These are phyloP conservation scores for Oxyteleia sp. DNA, from an alignment of 2,888 invertebrate genomes.

Conservation along the genomic window DNA sequence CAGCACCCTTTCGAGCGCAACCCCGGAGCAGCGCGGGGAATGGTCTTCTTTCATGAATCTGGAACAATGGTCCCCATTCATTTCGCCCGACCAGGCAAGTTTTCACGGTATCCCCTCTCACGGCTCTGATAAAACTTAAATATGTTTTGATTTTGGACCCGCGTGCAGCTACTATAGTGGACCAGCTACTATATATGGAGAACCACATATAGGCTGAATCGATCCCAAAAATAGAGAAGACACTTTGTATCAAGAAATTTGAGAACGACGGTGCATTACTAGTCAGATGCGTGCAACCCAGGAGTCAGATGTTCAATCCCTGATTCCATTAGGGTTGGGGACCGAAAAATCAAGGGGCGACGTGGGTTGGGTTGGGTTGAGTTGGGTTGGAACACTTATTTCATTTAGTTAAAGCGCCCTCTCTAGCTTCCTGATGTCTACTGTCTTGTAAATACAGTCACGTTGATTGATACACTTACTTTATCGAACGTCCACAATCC, in stretches of 20 bases:
- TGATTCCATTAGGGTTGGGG: constrained; percentile 52
- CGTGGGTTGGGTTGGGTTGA: too few species aligned
- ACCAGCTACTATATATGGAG: too few species aligned
- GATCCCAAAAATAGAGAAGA: constrained; percentile 35
- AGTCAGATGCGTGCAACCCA: background rate
- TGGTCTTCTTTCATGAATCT: constrained; percentile 59
- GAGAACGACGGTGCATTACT: constrained; percentile 42
- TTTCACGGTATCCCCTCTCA: too few species aligned
- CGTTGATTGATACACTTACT: constrained; percentile 47
- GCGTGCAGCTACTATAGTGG: too few species aligned
- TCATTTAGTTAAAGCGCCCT: constrained; percentile 26
- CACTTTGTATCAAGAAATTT: constrained; percentile 41
- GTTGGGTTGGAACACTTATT: constrained; percentile 30
- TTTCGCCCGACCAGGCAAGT: constrained; percentile 29
- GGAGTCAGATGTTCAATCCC: constrained; percentile 58
- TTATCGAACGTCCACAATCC: constrained; percentile 31
- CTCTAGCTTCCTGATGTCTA: constrained; percentile 26
- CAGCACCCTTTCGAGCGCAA: constrained; percentile 51
- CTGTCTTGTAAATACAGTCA: constrained; percentile 41
- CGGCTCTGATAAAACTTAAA: constrained; percentile 60
- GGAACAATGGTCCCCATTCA: constrained; percentile 65
- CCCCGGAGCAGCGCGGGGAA: constrained; percentile 34
- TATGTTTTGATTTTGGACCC: too few species aligned
- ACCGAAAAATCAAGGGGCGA: constrained; percentile 20
- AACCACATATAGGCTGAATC: background rate